Percentiles rank a stretch among this genome's conserved stretches.
phyloP scores from a whole-genome alignment of 2,797 vertebrate species.

The Chloroceryle inda region DNA sequence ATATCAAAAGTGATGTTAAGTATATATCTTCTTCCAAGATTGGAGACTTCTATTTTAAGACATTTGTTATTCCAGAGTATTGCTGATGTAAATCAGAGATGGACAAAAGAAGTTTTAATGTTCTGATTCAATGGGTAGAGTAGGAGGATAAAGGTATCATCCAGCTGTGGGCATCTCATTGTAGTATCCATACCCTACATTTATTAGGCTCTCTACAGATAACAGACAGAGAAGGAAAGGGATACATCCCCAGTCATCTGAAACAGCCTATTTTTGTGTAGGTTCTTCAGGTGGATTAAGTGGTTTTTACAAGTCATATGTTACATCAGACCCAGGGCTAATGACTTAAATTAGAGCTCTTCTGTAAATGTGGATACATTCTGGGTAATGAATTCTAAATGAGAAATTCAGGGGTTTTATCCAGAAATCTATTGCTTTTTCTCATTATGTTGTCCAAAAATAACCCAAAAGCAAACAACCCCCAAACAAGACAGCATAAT shows the following conservation, averaged over 20 bases:
- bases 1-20: neutral
- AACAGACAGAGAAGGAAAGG: neutral
- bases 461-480: neutral
- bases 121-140: neutral
- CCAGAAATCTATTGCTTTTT: neutral
- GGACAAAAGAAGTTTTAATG: neutral
- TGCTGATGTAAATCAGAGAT: neutral
- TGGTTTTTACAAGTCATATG: neutral
- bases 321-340: neutral
- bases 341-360: neutral
- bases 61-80: neutral
- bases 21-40: neutral
- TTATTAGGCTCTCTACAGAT: neutral
- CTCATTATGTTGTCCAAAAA: neutral
- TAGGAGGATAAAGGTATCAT: rapidly evolving
- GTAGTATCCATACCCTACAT: neutral
- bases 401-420: neutral
- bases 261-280: neutral
- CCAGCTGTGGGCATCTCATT: neutral
- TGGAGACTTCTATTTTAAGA: neutral
- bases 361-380: neutral
- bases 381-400: neutral
- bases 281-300: neutral
- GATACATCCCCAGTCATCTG: neutral
- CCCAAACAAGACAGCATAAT: neutral